Evolutionary conservation across 2,797 vertebrate genomes (phyloP).

Genomic region (Oceanodroma leucorhoa): DNA sequence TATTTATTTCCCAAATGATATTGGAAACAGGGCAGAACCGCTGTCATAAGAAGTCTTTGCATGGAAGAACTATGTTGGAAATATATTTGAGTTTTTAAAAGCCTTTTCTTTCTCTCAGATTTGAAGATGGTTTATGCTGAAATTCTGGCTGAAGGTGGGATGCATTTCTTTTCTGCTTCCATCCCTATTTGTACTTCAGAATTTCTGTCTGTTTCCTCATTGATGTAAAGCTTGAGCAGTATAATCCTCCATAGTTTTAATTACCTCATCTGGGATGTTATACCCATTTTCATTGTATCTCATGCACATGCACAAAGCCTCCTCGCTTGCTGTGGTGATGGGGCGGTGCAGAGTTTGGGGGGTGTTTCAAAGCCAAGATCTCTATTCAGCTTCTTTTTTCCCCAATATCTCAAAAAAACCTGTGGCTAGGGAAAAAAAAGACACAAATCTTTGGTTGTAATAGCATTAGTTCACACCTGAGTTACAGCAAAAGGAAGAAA

Average conservation of each 20-base stretch:
- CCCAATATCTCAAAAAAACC: neutral
- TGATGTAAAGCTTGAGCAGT: neutral
- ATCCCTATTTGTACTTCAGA: no score
- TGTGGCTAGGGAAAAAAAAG: neutral
- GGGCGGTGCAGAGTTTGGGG: neutral
- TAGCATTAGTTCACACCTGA: neutral
- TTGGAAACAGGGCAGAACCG: neutral
- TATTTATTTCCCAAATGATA: neutral
- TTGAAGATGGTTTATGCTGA: neutral
- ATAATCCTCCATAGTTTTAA: neutral
- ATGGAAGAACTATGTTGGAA: neutral
- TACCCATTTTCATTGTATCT: no score
- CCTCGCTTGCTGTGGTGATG: fast-evolving
- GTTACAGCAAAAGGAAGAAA: neutral
- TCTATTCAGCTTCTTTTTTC: neutral
- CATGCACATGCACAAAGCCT: neutral
- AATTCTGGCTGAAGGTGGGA: neutral
- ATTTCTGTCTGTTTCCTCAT: neutral
- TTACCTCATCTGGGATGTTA: neutral
- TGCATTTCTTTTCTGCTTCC: neutral
- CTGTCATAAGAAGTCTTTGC: no score
- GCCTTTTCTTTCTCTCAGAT: neutral
- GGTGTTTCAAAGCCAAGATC: neutral
- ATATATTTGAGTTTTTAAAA: neutral
- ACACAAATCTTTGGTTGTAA: neutral